Evolutionary conservation across 1,140 invertebrate species (phyloP).

Genomic region (Lordiphosa collinella): DNA sequence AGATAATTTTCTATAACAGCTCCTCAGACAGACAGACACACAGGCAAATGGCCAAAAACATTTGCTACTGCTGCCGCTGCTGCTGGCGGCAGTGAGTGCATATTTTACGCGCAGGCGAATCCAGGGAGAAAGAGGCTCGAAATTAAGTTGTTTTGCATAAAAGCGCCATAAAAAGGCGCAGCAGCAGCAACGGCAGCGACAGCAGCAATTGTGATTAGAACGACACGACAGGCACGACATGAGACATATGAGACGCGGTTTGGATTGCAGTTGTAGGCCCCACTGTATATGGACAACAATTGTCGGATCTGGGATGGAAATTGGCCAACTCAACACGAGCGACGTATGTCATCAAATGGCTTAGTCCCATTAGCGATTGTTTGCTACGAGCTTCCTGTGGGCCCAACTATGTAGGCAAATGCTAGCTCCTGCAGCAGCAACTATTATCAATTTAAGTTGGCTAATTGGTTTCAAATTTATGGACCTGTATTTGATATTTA

Average conservation of each 20-base stretch:
- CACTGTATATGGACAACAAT: conserved; percentile 72
- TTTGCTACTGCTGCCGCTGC: conserved; percentile 29
- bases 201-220: conserved; percentile 72
- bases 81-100: conserved; percentile 45
- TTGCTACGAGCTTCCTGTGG: conserved; percentile 41
- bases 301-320: conserved; percentile 44
- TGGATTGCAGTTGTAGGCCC: conserved; percentile 8
- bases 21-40: conserved; percentile 21
- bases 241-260: conserved; percentile 59
- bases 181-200: conserved; percentile 17
- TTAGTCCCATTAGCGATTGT: conserved; percentile 61
- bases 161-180: conserved; percentile 74
- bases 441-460: conserved; percentile 79
- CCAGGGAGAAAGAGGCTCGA: conserved; percentile 40
- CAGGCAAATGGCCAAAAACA: conserved; percentile 49
- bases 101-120: conserved; percentile 58
- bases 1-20: conserved; percentile 78
- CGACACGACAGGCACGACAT: conserved; percentile 76
- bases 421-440: conserved; percentile 45
- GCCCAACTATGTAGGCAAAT: too few relatives aligned
- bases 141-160: conserved; percentile 78
- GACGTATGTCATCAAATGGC: conserved; percentile 76
- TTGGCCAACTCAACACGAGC: conserved; percentile 71
- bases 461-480: conserved; percentile 79
- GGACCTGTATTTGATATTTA: conserved; percentile 79